These are phyloP conservation scores for Drosophila lacicola DNA, from an alignment of 2,888 invertebrate genomes.

Conservation along the genomic window DNA sequence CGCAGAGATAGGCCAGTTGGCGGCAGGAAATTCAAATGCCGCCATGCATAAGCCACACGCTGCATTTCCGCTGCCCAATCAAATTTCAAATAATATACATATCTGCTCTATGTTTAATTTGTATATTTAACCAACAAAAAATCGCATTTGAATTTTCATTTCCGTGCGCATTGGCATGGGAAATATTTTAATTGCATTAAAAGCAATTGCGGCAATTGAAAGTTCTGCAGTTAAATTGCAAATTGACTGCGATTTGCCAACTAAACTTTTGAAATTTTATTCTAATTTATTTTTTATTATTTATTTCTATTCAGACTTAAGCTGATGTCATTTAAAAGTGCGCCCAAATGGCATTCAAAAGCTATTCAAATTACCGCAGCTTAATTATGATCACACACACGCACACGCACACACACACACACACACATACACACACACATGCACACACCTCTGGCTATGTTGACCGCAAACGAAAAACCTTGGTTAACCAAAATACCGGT, in stretches of 20 bases:
- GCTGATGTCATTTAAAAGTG: background rate
- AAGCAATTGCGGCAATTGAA: background rate
- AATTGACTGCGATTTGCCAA: background rate
- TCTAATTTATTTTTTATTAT: constrained; percentile 1
- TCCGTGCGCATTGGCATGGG: constrained; percentile 11
- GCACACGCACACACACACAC: background rate
- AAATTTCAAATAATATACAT: constrained; percentile 27
- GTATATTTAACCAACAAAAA: constrained; percentile 7
- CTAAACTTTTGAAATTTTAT: background rate
- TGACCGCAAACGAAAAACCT: constrained; percentile 57
- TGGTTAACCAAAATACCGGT: constrained; percentile 51
- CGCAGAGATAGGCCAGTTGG: background rate
- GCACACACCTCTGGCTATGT: background rate
- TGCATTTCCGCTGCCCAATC: constrained; percentile 56
- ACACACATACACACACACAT: background rate
- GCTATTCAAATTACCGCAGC: constrained; percentile 28
- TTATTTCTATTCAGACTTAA: constrained; percentile 2
- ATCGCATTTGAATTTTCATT: constrained; percentile 20
- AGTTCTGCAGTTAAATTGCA: background rate
- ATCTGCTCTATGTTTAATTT: constrained; percentile 16
- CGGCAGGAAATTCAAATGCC: constrained; percentile 46
- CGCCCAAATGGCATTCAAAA: constrained; percentile 21
- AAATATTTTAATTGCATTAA: constrained; percentile 18
- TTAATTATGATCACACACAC: constrained; percentile 26
- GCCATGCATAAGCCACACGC: constrained; percentile 37